Evolutionary conservation across 1,140 invertebrate species (phyloP).

Genomic region (Zophobas morio): DNA sequence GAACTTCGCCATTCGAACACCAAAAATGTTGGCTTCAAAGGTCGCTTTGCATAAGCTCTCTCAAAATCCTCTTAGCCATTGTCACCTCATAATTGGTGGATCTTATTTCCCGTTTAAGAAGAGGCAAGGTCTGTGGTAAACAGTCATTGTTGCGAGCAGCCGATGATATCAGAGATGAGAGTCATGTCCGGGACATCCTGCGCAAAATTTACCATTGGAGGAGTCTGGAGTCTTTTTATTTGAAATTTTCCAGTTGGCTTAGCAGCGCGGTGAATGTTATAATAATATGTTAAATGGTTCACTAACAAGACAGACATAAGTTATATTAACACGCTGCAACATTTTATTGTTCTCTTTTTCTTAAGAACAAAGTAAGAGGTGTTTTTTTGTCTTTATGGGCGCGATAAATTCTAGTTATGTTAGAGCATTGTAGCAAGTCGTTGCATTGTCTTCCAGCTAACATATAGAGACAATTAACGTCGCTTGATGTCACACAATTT

Average conservation of each 20-base stretch:
- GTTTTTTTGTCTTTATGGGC: slow-evolving; percentile 28
- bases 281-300: slow-evolving; percentile 42
- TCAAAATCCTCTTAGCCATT: neutral
- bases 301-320: slow-evolving; percentile 40
- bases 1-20: neutral
- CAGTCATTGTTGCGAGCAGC: slow-evolving; percentile 20
- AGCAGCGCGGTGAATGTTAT: slow-evolving; percentile 38
- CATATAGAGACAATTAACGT: slow-evolving; percentile 32
- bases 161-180: slow-evolving; percentile 38
- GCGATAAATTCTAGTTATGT: slow-evolving; percentile 40
- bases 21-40: neutral
- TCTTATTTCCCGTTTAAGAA: slow-evolving; percentile 10
- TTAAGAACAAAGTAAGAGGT: slow-evolving; percentile 21
- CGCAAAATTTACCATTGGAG: slow-evolving; percentile 29
- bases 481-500: slow-evolving; percentile 22
- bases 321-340: slow-evolving; percentile 37
- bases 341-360: slow-evolving; percentile 37
- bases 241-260: slow-evolving; percentile 39
- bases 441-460: slow-evolving; percentile 28
- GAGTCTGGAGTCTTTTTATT: slow-evolving; percentile 32
- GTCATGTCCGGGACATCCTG: slow-evolving; percentile 40
- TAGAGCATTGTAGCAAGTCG: slow-evolving; percentile 9
- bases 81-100: neutral
- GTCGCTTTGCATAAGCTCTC: neutral
- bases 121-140: slow-evolving; percentile 15